phyloP scores from a whole-genome alignment of 92 coral and sea anemone species.

The Actinostola sp. region DNA sequence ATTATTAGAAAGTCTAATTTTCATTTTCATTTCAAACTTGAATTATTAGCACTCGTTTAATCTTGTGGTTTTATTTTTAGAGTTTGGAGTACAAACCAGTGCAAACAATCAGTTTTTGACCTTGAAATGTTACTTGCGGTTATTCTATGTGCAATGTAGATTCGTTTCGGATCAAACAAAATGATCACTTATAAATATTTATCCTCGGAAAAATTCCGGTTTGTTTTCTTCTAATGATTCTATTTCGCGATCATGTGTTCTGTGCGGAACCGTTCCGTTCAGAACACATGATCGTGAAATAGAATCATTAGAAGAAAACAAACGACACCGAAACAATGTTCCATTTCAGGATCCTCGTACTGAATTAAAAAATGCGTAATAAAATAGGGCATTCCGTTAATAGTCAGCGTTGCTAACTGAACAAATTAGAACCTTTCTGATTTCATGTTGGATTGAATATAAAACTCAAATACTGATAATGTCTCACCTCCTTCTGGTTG shows the following conservation, averaged over 20 bases:
- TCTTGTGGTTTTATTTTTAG: neutral
- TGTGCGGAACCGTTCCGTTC: too few species aligned
- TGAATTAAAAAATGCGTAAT: too few species aligned
- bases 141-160: neutral
- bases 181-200: too few species aligned
- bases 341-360: too few species aligned
- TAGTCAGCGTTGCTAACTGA: neutral
- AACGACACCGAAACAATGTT: too few species aligned
- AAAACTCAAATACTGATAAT: neutral
- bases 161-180: neutral
- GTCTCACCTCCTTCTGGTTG: conserved; percentile 95
- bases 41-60: neutral
- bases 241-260: too few species aligned
- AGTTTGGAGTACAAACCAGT: neutral
- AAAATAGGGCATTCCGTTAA: too few species aligned
- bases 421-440: neutral
- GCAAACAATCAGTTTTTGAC: neutral
- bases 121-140: too few species aligned
- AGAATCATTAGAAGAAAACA: too few species aligned
- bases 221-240: too few species aligned
- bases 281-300: too few species aligned
- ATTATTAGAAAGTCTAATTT: neutral
- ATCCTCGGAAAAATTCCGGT: too few species aligned
- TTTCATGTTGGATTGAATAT: neutral
- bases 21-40: neutral